A percentile compares a stretch with the other conserved stretches of the same genome.
Conservation (phyloP, 1,140 invertebrate genomes). For the Daktulosphaira vitifoliae region DNA sequence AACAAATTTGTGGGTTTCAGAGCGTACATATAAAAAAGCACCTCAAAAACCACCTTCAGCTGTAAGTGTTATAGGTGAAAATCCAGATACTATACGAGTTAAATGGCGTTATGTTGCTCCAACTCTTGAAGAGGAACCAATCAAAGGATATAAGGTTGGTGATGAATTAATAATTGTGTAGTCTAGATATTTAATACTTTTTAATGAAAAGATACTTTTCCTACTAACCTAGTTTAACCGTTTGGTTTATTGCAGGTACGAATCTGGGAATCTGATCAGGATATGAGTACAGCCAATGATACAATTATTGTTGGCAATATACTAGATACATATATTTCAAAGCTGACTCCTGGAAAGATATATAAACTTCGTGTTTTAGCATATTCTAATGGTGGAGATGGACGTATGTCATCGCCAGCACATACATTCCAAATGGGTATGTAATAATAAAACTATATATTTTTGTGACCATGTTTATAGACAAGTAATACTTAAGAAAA, state of each 20-base stretch:
- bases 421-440: conserved; percentile 75
- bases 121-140: conserved; percentile 80
- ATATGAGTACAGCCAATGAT: conserved; percentile 83
- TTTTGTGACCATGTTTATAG: too few relatives aligned
- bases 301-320: conserved; percentile 68
- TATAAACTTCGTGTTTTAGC: conserved; percentile 86
- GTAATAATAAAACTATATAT: too few relatives aligned
- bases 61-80: conserved; percentile 69
- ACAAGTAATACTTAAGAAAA: too few relatives aligned
- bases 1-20: conserved; percentile 42
- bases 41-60: conserved; percentile 88
- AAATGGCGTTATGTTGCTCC: conserved; percentile 89
- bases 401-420: conserved; percentile 88
- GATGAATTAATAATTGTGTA: neutral
- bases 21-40: conserved; percentile 79
- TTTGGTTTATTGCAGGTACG: conserved; percentile 52
- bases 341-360: conserved; percentile 71
- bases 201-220: too few relatives aligned
- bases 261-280: conserved; percentile 86
- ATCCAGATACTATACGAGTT: conserved; percentile 77
- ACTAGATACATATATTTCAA: conserved; percentile 65
- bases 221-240: too few relatives aligned
- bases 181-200: neutral
- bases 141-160: conserved; percentile 81
- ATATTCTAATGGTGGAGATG: conserved; percentile 88